phyloP scores from a whole-genome alignment of 2,113 vertebrate genomes.

The Cyprinodon variegatus region DNA sequence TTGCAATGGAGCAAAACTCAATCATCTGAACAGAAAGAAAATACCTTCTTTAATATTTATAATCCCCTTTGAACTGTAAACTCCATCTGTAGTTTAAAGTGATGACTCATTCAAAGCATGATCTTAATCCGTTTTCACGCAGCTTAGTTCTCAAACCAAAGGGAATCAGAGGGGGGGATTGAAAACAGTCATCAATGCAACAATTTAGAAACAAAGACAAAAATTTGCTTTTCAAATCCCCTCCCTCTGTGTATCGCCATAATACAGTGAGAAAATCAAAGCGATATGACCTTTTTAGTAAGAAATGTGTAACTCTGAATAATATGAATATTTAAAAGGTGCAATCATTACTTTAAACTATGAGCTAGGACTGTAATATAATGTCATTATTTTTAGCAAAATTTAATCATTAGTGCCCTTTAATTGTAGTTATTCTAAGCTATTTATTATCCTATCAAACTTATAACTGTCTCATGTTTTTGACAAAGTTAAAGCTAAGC shows the following conservation, averaged over 20 bases:
- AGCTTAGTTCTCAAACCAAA: constrained; percentile 72
- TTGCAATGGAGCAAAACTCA: constrained; percentile 69
- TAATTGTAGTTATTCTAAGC: not conserved
- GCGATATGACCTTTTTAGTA: not conserved
- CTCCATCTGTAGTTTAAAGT: constrained; percentile 81
- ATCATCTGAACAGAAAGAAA: constrained; percentile 70
- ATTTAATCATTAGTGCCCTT: not conserved
- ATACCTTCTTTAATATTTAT: constrained; percentile 79
- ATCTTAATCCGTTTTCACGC: constrained; percentile 79
- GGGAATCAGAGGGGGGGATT: constrained; percentile 53
- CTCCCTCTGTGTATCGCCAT: constrained; percentile 51
- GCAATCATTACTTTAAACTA: not conserved
- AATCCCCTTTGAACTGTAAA: constrained; percentile 82
- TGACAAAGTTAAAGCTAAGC: not conserved
- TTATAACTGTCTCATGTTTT: not conserved
- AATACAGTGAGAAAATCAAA: constrained; percentile 23
- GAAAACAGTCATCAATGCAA: constrained; percentile 76
- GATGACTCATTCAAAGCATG: constrained; percentile 79
- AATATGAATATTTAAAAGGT: constrained; percentile 2
- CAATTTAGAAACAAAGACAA: constrained; percentile 70
- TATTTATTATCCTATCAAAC: not conserved
- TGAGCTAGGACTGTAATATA: not conserved
- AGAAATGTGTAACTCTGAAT: constrained; percentile 20
- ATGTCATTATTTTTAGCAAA: no score
- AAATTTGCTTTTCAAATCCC: constrained; percentile 63